Evolutionary conservation across 2,797 vertebrate species (phyloP).

Genomic region (Sebastes trivittatus): DNA sequence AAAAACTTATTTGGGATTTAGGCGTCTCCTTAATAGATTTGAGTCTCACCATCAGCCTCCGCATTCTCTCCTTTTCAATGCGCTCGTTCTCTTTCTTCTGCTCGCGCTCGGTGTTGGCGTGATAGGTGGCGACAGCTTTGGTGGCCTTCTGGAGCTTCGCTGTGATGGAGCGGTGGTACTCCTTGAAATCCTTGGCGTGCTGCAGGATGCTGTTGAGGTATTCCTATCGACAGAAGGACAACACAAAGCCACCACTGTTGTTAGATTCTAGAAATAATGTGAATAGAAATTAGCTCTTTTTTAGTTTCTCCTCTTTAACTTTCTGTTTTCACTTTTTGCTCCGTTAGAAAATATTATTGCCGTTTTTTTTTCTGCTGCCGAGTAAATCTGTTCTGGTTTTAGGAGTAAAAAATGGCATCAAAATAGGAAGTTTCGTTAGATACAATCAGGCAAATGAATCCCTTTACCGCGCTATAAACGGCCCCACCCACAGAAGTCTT

Average conservation of each 20-base stretch:
- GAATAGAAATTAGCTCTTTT: not conserved
- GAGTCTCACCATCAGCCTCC: constrained; percentile 90
- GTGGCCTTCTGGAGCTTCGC: constrained; percentile 96
- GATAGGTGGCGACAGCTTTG: constrained; percentile 95
- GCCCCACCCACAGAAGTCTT: no score
- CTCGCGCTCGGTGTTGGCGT: constrained; percentile 96
- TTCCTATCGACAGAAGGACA: constrained; percentile 80
- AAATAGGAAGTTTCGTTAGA: not conserved
- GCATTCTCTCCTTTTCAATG: constrained; percentile 97
- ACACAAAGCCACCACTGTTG: not conserved
- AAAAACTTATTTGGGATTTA: no score
- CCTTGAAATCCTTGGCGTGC: constrained; percentile 98
- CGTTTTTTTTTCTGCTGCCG: not conserved
- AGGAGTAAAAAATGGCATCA: not conserved
- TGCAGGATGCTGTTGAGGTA: constrained; percentile 99
- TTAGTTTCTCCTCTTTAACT: not conserved
- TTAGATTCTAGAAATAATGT: not conserved
- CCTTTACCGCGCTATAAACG: not conserved
- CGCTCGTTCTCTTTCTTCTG: constrained; percentile 98
- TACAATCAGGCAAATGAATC: not conserved
- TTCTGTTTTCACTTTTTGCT: not conserved
- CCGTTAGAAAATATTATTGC: not conserved
- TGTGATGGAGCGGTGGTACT: constrained; percentile 94
- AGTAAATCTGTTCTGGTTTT: no score
- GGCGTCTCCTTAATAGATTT: not conserved